Base-by-base conservation (phyloP, 2,888 invertebrate species). In the Dorcus hopei region DNA sequence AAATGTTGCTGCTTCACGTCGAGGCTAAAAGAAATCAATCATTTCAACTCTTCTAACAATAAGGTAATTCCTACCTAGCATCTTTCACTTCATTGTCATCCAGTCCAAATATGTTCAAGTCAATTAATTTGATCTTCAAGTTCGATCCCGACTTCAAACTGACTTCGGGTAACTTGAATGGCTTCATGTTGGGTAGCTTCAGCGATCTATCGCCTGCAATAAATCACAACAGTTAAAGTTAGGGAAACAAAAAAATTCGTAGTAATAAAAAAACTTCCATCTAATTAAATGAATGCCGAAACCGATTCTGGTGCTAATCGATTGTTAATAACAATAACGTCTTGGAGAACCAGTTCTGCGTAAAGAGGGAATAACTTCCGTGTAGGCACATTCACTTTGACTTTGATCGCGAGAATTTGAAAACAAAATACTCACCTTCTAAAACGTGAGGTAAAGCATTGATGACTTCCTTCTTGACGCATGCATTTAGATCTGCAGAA, bases 191-290 rank as follows among this genome's bases (percentile, higher is more conserved):
- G 9, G 76, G 74, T 19, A 75, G 64, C 50, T 70, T 68, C 43
- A 68, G 68, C 45, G 63, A 59, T 38, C 64, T 68, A 54, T 76
- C 74, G 26, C 75, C 75, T 74, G 47, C 54, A 68, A 19, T 11
- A 48, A 33, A 7, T 9, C 5, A 38, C 38, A 33, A 33, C 26
- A 7, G 26, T 33, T 26, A 33, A 33, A 2, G 26, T 6, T 33
- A 6, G 6, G 26, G 1, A 4, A 26, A 26, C 2, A 6, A 26
- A 4, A 26, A 26, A 33, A 3, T 33, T 7, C 7, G 3, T 33
- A 6, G 26, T 19, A 2, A 19, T 3, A 19, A 19, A 19, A 19
- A 33, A 33, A 33, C 3, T 33, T 33, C 26, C 26, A 33, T 33
- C 26, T 33, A 6, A 33, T 33, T 33, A 33, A 33, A 33, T 7